These are phyloP conservation scores for Pampus argenteus DNA, from an alignment of 2,797 vertebrate species.

Conservation along the genomic window DNA sequence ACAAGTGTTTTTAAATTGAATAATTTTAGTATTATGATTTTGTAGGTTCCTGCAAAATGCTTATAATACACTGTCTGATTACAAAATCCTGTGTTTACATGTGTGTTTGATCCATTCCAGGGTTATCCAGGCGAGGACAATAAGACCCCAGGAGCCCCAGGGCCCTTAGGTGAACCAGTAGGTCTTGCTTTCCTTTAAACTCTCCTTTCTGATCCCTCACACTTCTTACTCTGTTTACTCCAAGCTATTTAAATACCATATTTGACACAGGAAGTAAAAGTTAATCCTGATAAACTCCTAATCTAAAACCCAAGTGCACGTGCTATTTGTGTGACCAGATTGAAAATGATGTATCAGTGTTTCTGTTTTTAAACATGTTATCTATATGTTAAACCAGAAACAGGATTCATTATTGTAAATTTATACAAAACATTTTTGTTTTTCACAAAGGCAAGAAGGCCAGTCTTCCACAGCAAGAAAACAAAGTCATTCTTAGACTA, in stretches of 20 bases:
- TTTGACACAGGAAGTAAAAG: conserved; percentile 29
- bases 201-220: conserved; percentile 60
- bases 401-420: background rate
- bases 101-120: conserved; percentile 79
- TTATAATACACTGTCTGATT: background rate
- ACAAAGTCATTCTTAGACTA: conserved; percentile 39
- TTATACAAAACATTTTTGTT: background rate
- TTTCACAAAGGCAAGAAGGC: conserved; percentile 7
- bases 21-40: conserved; percentile 6
- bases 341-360: conserved; percentile 23
- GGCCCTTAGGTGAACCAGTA: conserved; percentile 99
- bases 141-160: conserved; percentile 89
- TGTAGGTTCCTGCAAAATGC: background rate
- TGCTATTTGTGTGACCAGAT: background rate
- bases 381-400: conserved; percentile 4
- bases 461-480: conserved; percentile 12
- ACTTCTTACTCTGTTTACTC: conserved; percentile 32
- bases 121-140: conserved; percentile 95
- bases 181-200: conserved; percentile 93
- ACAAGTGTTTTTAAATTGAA: background rate
- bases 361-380: conserved; percentile 17
- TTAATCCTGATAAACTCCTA: conserved; percentile 32
- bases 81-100: conserved; percentile 2
- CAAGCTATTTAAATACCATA: conserved; percentile 27
- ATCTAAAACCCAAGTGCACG: background rate